Evolutionary conservation across 2,113 vertebrate species (phyloP).

Genomic region (Holacanthus passer): DNA sequence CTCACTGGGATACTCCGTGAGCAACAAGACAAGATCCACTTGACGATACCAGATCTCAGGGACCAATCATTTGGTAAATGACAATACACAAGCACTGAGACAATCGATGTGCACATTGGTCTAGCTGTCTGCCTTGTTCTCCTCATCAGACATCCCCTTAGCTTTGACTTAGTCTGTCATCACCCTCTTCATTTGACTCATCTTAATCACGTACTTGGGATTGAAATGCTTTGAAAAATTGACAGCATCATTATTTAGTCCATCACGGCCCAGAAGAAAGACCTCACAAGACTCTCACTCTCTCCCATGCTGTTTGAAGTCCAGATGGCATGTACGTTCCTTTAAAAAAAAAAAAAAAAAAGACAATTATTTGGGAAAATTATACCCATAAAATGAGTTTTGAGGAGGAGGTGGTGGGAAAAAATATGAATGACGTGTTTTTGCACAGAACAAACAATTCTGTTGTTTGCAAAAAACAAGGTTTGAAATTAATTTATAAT

Average conservation of each 20-base stretch:
- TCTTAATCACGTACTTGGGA: conserved; percentile 72
- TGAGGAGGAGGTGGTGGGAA: conserved; percentile 41
- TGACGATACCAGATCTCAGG: conserved; percentile 31
- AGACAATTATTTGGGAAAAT: conserved; percentile 65
- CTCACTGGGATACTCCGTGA: conserved; percentile 41
- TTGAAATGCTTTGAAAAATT: conserved; percentile 84
- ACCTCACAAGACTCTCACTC: conserved; percentile 68
- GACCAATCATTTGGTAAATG: conserved; percentile 49
- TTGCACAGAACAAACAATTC: conserved; percentile 60
- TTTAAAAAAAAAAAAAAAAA: conserved; percentile 61
- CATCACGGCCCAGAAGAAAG: conserved; percentile 77
- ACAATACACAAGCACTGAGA: conserved; percentile 38
- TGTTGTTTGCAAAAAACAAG: conserved; percentile 43
- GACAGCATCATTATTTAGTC: conserved; percentile 87
- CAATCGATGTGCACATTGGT: conserved; percentile 24
- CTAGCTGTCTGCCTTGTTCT: conserved; percentile 46
- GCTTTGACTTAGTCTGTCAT: conserved; percentile 68
- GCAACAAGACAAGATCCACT: conserved; percentile 42
- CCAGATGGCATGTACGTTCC: conserved; percentile 67
- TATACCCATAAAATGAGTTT: conserved; percentile 59
- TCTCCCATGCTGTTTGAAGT: conserved; percentile 80
- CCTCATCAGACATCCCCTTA: conserved; percentile 45
- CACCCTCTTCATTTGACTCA: conserved; percentile 70
- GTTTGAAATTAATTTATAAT: conserved; percentile 60
- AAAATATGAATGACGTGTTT: conserved; percentile 51